Base-by-base conservation (phyloP, 2,888 invertebrate genomes). In the Unio delphinus region DNA sequence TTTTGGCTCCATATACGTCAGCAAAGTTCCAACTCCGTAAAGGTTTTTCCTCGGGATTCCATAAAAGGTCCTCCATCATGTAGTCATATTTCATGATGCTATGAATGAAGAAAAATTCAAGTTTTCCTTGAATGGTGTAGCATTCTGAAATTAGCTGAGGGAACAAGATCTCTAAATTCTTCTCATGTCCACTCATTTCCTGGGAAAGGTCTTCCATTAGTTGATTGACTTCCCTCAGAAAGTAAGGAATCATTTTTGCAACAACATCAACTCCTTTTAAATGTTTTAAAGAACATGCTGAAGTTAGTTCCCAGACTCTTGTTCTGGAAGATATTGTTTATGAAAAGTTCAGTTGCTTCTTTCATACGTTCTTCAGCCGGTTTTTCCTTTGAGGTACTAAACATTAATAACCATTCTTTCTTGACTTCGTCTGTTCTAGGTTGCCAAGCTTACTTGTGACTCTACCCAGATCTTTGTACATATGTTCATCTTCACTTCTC, bases 11-110 rank as follows among this genome's bases (percentile, higher is more conserved):
- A 67, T 76, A 86, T 3, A 87, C 86, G 64, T 81, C 80, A 3
- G 86, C 86, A 74, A 86, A 87, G 64, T 80, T 81, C 7, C 87
- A 86, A 15, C 77, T 80, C 8, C 86, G 84, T 2, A 86, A 64
- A 8, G 76, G 73, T 23, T 72, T 70, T 1, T 76, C 76, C 1
- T 61, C 55, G 6, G 75, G 72, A 61, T 82, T 77, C 75, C 78
- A 85, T 8, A 58, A 64, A 8, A 87, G 45, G 55, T 85, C 83
- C 17, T 78, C 68, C 8, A 83, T 66, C 6, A 72, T 70, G 70
- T 80, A 83, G 65, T 87, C 86, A 64, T 83, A 84, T 26, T 70
- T 73, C 80, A 86, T 83, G 17, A 87, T 72, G 20, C 80, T 72
- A 64, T 80, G 79, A 1, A 83, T 82, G 61, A 73, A 87, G 73